Conservation (phyloP, 2,797 vertebrate species). For the Myotis daubentonii region DNA sequence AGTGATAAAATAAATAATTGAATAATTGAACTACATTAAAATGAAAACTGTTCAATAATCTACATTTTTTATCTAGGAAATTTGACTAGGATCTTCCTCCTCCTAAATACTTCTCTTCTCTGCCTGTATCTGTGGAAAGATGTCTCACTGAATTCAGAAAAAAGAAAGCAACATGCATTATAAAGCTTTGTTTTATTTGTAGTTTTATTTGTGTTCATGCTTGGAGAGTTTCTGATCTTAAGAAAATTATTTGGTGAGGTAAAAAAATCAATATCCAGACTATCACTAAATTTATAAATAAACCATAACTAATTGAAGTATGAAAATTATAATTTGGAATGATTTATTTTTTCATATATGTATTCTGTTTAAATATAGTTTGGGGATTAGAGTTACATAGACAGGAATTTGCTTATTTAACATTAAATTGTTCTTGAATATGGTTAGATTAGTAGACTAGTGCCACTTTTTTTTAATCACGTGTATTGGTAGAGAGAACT, state of each 20-base stretch:
- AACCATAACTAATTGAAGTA: neutral
- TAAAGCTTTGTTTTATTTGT: neutral
- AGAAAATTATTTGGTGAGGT: neutral
- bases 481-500: neutral
- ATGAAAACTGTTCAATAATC: neutral
- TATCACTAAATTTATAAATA: neutral
- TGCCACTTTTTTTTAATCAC: neutral
- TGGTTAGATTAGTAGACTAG: neutral
- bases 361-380: neutral
- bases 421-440: neutral
- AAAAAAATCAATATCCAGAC: neutral
- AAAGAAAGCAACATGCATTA: neutral
- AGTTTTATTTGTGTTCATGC: neutral
- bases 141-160: neutral
- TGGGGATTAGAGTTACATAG: neutral
- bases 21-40: neutral
- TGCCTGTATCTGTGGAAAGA: neutral
- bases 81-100: neutral
- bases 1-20: neutral
- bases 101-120: neutral
- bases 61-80: neutral
- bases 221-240: neutral
- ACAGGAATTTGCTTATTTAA: neutral
- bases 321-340: neutral
- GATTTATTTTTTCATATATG: neutral